Percentiles rank a stretch among this genome's conserved stretches.
These are phyloP conservation scores for Zaprionus gabonicus DNA, from an alignment of 1,140 invertebrate species.

Conservation along the genomic window DNA sequence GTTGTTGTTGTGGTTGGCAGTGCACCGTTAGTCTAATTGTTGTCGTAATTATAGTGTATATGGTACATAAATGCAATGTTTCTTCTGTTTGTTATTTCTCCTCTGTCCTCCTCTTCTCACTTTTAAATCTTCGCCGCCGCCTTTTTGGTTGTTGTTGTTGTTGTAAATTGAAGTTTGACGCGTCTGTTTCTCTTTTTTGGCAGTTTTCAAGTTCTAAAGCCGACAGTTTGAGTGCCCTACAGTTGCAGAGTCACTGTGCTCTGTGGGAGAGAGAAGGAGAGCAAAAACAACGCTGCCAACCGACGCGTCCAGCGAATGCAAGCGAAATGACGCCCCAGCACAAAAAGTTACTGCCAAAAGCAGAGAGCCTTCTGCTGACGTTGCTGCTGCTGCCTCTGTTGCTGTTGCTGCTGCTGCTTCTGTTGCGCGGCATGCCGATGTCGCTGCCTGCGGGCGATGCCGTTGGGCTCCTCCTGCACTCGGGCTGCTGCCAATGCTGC, in stretches of 20 bases:
- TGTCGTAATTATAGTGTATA: slow-evolving; percentile 20
- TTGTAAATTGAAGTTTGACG: slow-evolving; percentile 30
- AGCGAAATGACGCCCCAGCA: slow-evolving; percentile 66
- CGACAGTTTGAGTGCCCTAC: slow-evolving; percentile 16
- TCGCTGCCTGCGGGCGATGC: slow-evolving; percentile 33
- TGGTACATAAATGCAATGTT: slow-evolving; percentile 49
- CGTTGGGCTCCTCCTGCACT: slow-evolving; percentile 27
- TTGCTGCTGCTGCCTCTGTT: not conserved
- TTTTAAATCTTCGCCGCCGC: not conserved
- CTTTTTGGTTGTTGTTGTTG: slow-evolving; percentile 17
- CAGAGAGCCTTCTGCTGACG: slow-evolving; percentile 42
- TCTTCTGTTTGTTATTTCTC: slow-evolving; percentile 28
- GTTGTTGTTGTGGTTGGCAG: slow-evolving; percentile 28
- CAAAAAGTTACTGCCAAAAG: slow-evolving; percentile 38
- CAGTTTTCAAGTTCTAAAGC: slow-evolving; percentile 13
- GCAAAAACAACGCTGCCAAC: slow-evolving; percentile 61
- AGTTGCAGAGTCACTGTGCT: slow-evolving; percentile 13
- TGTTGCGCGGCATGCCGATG: slow-evolving; percentile 1
- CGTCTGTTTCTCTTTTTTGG: slow-evolving; percentile 6
- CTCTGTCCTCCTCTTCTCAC: slow-evolving; percentile 1
- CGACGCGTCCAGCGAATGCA: slow-evolving; percentile 77
- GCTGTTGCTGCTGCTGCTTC: not conserved
- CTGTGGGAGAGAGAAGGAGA: slow-evolving; percentile 2
- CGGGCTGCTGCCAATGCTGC: slow-evolving; percentile 9
- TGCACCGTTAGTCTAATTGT: slow-evolving; percentile 38